phyloP scores from a whole-genome alignment of 2,797 vertebrate genomes.

The Myripristis jacobus region DNA sequence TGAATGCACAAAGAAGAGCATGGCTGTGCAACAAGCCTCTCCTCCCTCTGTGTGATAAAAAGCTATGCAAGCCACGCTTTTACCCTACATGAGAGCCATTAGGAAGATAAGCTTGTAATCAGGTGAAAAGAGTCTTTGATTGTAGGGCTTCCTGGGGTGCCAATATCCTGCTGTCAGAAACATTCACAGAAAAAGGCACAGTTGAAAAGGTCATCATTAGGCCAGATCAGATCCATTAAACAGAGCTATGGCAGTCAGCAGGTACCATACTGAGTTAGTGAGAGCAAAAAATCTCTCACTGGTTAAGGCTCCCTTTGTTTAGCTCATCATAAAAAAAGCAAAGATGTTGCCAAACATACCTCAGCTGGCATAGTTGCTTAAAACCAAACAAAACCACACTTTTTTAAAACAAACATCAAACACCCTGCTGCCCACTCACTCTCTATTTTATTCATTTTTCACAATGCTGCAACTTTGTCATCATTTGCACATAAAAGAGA shows the following conservation, averaged over 20 bases:
- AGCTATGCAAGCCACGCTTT: not conserved
- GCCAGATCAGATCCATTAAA: constrained; percentile 51
- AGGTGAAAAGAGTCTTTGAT: constrained; percentile 26
- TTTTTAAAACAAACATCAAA: constrained; percentile 10
- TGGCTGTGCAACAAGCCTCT: too few species aligned
- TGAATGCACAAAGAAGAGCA: not conserved
- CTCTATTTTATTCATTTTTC: constrained; percentile 14
- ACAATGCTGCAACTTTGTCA: constrained; percentile 42
- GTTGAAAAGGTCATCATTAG: constrained; percentile 57
- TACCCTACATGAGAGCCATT: constrained; percentile 39
- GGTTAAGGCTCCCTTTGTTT: not conserved
- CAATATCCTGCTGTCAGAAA: constrained; percentile 51
- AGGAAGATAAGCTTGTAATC: constrained; percentile 24
- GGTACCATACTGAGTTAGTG: not conserved
- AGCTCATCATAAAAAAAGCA: constrained; percentile 19
- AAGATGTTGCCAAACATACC: not conserved
- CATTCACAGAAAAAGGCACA: constrained; percentile 32
- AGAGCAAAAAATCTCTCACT: constrained; percentile 18
- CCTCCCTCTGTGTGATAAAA: not conserved
- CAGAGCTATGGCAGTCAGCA: constrained; percentile 16
- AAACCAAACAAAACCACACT: constrained; percentile 10
- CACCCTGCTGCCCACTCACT: constrained; percentile 19
- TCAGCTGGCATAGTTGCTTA: constrained; percentile 3
- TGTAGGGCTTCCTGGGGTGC: constrained; percentile 40
- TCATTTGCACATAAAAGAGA: constrained; percentile 21